Evolutionary conservation across 2,888 invertebrate genomes (phyloP).

Genomic region (Rambutsinella grinnellia): DNA sequence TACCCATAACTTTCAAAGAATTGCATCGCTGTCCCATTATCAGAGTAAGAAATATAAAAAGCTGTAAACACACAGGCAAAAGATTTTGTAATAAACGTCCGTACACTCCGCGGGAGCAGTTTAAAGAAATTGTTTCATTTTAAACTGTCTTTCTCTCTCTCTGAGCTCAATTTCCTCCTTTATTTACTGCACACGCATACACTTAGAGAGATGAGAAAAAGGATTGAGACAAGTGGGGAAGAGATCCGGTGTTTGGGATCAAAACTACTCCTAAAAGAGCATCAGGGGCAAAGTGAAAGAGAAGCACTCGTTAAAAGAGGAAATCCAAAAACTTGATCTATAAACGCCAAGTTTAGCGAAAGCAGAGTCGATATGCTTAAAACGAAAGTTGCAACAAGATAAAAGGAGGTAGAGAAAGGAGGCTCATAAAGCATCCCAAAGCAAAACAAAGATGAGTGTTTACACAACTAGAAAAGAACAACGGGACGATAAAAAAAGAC

Average conservation of each 20-base stretch:
- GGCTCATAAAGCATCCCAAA: not conserved
- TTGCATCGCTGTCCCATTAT: slow-evolving; percentile 49
- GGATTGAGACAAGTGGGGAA: too few species aligned
- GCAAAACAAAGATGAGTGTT: not conserved
- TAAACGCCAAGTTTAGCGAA: slow-evolving; percentile 35
- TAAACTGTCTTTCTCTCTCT: slow-evolving; percentile 13
- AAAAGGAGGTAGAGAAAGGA: slow-evolving; percentile 8
- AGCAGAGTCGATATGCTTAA: slow-evolving; percentile 4
- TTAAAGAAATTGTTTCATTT: slow-evolving; percentile 38
- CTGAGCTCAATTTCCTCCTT: slow-evolving; percentile 42
- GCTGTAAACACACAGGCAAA: not conserved
- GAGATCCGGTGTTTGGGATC: too few species aligned
- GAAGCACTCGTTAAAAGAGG: not conserved
- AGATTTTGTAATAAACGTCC: not conserved
- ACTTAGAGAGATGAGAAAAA: slow-evolving; percentile 42
- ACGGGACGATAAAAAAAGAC: slow-evolving; percentile 8
- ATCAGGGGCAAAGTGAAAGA: not conserved
- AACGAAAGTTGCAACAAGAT: slow-evolving; percentile 11
- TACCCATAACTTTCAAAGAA: slow-evolving; percentile 46
- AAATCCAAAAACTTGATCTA: slow-evolving; percentile 38
- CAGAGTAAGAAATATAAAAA: slow-evolving; percentile 42
- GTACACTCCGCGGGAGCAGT: not conserved
- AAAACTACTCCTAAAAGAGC: not conserved
- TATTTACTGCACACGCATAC: slow-evolving; percentile 47
- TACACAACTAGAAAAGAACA: not conserved